These are phyloP conservation scores for Electrona antarctica DNA, from an alignment of 2,113 vertebrate genomes.

Conservation along the genomic window DNA sequence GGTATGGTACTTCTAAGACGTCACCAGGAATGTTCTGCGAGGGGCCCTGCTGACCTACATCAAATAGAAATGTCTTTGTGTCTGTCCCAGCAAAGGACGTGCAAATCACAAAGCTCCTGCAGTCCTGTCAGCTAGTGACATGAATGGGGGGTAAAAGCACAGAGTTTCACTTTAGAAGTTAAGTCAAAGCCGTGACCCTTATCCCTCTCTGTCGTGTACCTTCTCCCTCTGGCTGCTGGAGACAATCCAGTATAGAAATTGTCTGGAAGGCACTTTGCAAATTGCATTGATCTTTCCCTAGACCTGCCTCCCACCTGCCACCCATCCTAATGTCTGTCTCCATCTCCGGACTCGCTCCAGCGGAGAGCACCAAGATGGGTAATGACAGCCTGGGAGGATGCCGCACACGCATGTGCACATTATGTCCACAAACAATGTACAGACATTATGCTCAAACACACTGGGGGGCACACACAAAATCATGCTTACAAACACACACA, in stretches of 20 bases:
- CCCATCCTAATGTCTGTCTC: conserved; percentile 54
- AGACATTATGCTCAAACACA: background rate
- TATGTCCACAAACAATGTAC: background rate
- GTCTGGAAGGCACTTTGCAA: conserved; percentile 57
- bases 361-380: conserved; percentile 11
- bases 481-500: background rate
- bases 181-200: conserved; percentile 61
- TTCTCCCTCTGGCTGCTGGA: conserved; percentile 31
- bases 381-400: conserved; percentile 48
- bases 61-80: conserved; percentile 6
- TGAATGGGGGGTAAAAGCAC: conserved; percentile 24
- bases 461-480: conserved; percentile 16
- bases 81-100: background rate
- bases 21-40: background rate
- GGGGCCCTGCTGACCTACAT: conserved; percentile 11
- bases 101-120: conserved; percentile 1
- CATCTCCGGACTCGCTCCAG: background rate
- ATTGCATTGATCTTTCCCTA: conserved; percentile 69
- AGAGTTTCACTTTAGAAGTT: conserved; percentile 47
- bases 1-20: background rate
- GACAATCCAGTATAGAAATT: conserved; percentile 51
- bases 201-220: conserved; percentile 30
- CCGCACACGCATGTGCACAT: conserved; percentile 10
- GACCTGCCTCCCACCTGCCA: conserved; percentile 59
- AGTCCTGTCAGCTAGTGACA: conserved; percentile 12